phyloP scores from a whole-genome alignment of 2,888 invertebrate species.

The Eledone cirrhosa region DNA sequence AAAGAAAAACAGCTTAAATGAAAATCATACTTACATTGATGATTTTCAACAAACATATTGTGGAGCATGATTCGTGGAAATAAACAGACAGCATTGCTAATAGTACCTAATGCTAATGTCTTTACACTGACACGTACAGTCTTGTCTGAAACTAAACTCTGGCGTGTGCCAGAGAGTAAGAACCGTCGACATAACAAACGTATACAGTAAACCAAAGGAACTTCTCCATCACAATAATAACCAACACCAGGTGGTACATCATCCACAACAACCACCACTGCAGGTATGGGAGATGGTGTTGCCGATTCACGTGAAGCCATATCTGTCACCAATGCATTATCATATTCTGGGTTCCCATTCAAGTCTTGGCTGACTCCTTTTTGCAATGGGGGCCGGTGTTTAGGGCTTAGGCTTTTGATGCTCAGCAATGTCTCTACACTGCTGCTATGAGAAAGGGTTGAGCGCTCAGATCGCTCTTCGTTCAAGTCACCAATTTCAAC shows the following conservation, averaged over 20 bases:
- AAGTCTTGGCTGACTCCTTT: conserved; percentile 50
- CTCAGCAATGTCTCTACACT: conserved; percentile 60
- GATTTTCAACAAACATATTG: conserved; percentile 64
- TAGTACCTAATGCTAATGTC: conserved; percentile 83
- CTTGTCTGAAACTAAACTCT: conserved; percentile 75
- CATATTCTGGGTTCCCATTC: conserved; percentile 54
- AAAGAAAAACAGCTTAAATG: too few species aligned
- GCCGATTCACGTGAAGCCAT: conserved; percentile 29
- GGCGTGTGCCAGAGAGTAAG: conserved; percentile 74
- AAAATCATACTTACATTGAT: conserved; percentile 32
- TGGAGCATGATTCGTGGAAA: conserved; percentile 79
- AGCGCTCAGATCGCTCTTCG: conserved; percentile 58
- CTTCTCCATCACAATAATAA: conserved; percentile 73
- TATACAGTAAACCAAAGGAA: conserved; percentile 78
- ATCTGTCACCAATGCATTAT: conserved; percentile 40
- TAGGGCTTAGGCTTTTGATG: conserved; percentile 56
- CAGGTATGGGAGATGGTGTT: conserved; percentile 29
- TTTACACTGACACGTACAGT: conserved; percentile 88
- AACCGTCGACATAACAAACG: conserved; percentile 79
- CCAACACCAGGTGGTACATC: conserved; percentile 67
- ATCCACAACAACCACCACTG: conserved; percentile 30
- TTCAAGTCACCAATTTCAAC: conserved; percentile 61
- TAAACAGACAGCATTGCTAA: conserved; percentile 79
- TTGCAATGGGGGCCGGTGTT: conserved; percentile 38
- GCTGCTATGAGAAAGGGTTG: conserved; percentile 56